Conservation (phyloP, 2,113 vertebrate genomes). For the Carassius carassius region DNA sequence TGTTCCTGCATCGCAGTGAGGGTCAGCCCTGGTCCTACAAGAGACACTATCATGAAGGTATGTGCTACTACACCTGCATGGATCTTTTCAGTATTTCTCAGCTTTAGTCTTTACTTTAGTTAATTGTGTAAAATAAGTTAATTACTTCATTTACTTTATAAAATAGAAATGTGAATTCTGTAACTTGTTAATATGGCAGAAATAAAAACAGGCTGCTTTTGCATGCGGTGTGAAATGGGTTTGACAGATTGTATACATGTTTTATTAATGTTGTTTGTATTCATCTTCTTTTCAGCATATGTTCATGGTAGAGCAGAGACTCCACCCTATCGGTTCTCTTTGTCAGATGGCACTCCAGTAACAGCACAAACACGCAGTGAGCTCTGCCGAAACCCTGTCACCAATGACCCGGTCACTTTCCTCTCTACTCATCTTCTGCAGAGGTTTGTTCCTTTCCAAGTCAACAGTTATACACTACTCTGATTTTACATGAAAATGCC, state of each 20-base stretch:
- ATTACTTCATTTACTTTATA: background rate
- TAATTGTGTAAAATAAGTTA: background rate
- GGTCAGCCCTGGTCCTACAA: slow-evolving; percentile 95
- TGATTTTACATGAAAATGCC: background rate
- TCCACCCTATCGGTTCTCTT: slow-evolving; percentile 89
- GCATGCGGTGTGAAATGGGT: background rate
- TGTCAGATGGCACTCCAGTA: slow-evolving; percentile 93
- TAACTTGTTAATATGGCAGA: background rate
- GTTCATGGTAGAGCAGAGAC: slow-evolving; percentile 91
- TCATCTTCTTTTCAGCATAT: slow-evolving; percentile 78
- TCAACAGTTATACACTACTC: background rate
- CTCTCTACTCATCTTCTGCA: slow-evolving; percentile 94
- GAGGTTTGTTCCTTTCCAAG: slow-evolving; percentile 73
- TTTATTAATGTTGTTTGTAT: background rate
- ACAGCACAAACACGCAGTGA: slow-evolving; percentile 94
- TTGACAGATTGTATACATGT: background rate
- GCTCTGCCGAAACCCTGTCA: slow-evolving; percentile 86
- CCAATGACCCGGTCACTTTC: slow-evolving; percentile 88
- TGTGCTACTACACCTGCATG: background rate
- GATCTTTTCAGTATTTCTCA: background rate
- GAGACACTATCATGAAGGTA: slow-evolving; percentile 95
- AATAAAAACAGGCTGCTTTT: background rate
- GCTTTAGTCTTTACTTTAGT: background rate
- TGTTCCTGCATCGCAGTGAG: slow-evolving; percentile 90
- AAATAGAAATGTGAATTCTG: slow-evolving; percentile 17